Evolutionary conservation across 2,797 vertebrate species (phyloP), one percentile per base, ranked within the genome.

Genomic region (Ceyx erithaca): DNA sequence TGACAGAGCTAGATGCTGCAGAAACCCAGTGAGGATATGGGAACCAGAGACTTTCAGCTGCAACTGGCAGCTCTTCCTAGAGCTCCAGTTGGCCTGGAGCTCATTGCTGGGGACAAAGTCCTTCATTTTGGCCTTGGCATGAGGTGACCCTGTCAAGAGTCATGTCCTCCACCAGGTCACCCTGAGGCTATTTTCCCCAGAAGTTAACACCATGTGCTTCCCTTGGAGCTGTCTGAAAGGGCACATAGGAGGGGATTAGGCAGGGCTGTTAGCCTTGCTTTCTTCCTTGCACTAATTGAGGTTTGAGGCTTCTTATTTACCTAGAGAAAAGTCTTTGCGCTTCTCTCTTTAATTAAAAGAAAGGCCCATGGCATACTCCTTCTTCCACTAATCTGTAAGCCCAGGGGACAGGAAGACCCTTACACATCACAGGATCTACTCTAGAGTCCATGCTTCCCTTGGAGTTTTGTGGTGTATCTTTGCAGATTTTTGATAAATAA

Each of bases 21-120:
- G 22, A 7, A 26, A 48, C 52, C 31, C 25, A 33, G 2, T 0
- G 1, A 52, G 72, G 40, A 11, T 12, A 2, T 3, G 30, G 37
- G 58, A 54, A 46, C 21, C 3, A 1, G 57, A 9, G 28, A 46
- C 45, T 18, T 58, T 23, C 28, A 89, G 9, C 30, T 43, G 16
- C 45, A 31, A 12, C 43, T 20, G 31, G 58, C 37, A 71, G 21
- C 22, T 55, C 15, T 63, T 35, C 19, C 57, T 57, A 25, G 25
- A 51, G 75, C 58, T 86, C 45, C 48, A 1, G 1, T 26, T 1
- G 2, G 45, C 52, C 31, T 4, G 1, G 37, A 19, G 23, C 40
- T 87, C 8, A 1, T 19, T 28, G 22, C 49, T 80, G 22, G 10
- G 45, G 12, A 13, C 0, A 0, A 59, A 31, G 13, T 37, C 33